Conservation (phyloP, 2,888 invertebrate species). For the Lepetodrilus schrolli region DNA sequence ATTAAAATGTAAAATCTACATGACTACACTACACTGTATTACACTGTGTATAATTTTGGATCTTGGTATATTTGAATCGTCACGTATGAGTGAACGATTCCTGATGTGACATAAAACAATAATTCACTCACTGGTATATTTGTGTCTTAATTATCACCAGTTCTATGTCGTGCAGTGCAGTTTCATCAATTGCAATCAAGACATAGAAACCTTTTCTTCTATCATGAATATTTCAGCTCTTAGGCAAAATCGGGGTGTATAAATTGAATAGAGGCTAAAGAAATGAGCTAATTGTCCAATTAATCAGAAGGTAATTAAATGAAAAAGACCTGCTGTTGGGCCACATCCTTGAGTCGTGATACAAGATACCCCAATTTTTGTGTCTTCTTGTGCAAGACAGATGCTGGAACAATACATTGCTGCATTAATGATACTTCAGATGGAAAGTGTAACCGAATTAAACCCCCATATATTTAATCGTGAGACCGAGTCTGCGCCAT, state of each 20-base stretch:
- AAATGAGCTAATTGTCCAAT: constrained; percentile 16
- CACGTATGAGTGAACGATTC: too few species aligned
- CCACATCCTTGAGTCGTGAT: too few species aligned
- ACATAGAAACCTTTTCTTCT: neutral
- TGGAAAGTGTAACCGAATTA: constrained; percentile 15
- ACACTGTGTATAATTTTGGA: too few species aligned
- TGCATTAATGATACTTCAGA: constrained; percentile 4
- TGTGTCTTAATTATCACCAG: too few species aligned
- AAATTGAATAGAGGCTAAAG: constrained; percentile 8
- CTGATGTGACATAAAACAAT: too few species aligned
- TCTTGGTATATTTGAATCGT: too few species aligned
- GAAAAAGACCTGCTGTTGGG: neutral
- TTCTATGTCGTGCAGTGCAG: too few species aligned
- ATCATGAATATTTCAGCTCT: constrained; percentile 21
- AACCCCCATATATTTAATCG: constrained; percentile 1
- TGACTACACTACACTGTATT: too few species aligned
- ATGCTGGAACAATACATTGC: neutral
- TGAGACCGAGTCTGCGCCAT: neutral
- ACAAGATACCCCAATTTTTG: neutral
- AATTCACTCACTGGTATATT: too few species aligned
- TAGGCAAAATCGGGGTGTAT: constrained; percentile 2
- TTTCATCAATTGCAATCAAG: constrained; percentile 4
- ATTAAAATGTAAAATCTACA: too few species aligned
- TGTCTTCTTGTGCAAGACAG: constrained; percentile 13
- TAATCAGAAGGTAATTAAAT: neutral